These are phyloP conservation scores for Paralichthys olivaceus DNA, from an alignment of 2,113 vertebrate species.

Conservation along the genomic window DNA sequence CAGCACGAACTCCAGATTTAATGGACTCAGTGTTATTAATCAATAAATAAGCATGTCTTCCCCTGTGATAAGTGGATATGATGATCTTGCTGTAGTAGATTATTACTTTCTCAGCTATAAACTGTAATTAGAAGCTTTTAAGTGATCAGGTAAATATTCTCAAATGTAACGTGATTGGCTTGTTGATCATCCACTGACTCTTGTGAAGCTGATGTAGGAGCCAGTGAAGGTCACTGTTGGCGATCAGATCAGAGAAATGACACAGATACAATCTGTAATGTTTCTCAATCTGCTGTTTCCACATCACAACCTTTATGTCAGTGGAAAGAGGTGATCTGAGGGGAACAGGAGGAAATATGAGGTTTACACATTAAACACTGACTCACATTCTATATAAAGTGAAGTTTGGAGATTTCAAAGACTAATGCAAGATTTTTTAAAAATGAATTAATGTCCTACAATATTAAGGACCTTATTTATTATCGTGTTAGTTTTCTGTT, in stretches of 20 bases:
- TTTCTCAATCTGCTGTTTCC: slow-evolving; percentile 4
- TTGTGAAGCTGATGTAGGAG: neutral
- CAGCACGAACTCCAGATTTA: too few relatives aligned
- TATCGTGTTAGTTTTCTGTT: too few relatives aligned
- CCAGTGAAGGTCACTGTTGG: neutral
- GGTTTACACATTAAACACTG: neutral
- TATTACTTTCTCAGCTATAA: too few relatives aligned
- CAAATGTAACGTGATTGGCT: neutral
- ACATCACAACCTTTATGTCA: neutral
- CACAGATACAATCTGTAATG: neutral
- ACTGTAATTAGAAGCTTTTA: neutral
- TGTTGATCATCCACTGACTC: neutral
- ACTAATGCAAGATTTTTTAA: neutral
- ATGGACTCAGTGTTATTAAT: too few relatives aligned
- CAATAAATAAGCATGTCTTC: too few relatives aligned
- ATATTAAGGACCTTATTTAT: too few relatives aligned
- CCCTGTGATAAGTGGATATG: too few relatives aligned
- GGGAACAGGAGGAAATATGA: neutral
- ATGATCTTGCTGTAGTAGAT: too few relatives aligned
- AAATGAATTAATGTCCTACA: too few relatives aligned
- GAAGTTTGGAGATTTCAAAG: neutral
- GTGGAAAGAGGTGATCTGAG: neutral
- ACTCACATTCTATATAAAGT: neutral
- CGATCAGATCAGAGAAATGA: slow-evolving; percentile 2
- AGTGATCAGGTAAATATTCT: neutral